These are phyloP conservation scores for Microtus montanus DNA, from an alignment of 2,113 vertebrate species.

Conservation along the genomic window DNA sequence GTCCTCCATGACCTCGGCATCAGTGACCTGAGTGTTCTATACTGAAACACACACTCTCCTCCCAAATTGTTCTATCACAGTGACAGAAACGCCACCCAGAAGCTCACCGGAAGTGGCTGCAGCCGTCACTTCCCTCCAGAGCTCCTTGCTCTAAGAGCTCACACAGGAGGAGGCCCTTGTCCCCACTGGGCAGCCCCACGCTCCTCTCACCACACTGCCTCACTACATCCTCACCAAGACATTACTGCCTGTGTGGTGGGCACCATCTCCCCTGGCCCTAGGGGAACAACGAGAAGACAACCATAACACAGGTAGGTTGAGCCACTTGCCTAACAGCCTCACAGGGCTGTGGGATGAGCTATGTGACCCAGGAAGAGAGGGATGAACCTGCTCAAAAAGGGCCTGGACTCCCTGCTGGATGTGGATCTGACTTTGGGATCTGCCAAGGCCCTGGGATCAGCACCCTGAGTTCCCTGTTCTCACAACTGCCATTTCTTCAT, in stretches of 20 bases:
- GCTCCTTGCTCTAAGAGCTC: not conserved
- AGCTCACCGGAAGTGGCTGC: not conserved
- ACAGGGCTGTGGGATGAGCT: not conserved
- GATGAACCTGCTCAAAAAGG: not conserved
- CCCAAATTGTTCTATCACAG: not conserved
- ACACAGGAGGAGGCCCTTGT: not conserved
- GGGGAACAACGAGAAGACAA: not conserved
- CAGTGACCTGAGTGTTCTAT: not conserved
- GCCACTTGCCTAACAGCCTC: not conserved
- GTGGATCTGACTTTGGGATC: too few species aligned
- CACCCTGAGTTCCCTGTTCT: not conserved
- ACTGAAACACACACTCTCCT: too few species aligned
- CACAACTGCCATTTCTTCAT: not conserved
- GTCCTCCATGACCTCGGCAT: not conserved
- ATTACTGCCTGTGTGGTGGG: fast-evolving
- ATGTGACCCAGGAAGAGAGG: not conserved
- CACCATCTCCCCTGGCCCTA: not conserved
- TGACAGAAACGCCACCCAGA: not conserved
- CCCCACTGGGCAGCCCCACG: fast-evolving
- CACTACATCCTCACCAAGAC: not conserved
- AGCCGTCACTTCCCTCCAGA: not conserved
- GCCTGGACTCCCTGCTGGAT: too few species aligned
- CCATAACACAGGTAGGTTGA: not conserved
- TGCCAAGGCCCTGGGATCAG: not conserved
- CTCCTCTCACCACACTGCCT: fast-evolving